These are phyloP conservation scores for Ophiothrix spiculata DNA, from an alignment of 35 echinoderm and acorn worm genomes.

Conservation along the genomic window DNA sequence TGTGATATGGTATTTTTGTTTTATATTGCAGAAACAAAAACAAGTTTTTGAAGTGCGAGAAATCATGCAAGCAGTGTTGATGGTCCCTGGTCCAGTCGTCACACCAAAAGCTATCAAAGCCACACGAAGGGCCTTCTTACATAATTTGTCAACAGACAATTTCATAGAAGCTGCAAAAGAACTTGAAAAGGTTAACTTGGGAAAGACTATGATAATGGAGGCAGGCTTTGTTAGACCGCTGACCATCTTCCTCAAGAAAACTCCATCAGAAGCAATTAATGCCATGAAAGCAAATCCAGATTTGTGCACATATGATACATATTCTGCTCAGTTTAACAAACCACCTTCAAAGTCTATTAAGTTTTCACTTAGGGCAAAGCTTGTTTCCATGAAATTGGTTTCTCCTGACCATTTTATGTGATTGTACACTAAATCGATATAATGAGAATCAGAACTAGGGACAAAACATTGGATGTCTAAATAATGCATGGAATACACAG, in stretches of 20 bases:
- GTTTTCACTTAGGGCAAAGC: not conserved
- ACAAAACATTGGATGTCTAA: too few species aligned
- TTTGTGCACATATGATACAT: not conserved
- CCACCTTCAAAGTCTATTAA: not conserved
- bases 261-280: not conserved
- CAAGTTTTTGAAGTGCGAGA: too few species aligned
- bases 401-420: not conserved
- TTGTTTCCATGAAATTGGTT: not conserved
- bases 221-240: not conserved
- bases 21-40: too few species aligned
- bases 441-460: too few species aligned
- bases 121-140: too few species aligned
- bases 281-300: not conserved
- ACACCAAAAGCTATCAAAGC: too few species aligned
- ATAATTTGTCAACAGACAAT: too few species aligned
- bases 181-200: not conserved
- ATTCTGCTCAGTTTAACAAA: not conserved
- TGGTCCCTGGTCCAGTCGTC: too few species aligned
- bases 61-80: too few species aligned
- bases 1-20: too few species aligned
- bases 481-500: too few species aligned
- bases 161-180: not conserved
- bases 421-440: too few species aligned
- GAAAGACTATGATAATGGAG: not conserved
- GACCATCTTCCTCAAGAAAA: not conserved